phyloP scores from a whole-genome alignment of 1,140 invertebrate genomes.

The Monochamus saltuarius region DNA sequence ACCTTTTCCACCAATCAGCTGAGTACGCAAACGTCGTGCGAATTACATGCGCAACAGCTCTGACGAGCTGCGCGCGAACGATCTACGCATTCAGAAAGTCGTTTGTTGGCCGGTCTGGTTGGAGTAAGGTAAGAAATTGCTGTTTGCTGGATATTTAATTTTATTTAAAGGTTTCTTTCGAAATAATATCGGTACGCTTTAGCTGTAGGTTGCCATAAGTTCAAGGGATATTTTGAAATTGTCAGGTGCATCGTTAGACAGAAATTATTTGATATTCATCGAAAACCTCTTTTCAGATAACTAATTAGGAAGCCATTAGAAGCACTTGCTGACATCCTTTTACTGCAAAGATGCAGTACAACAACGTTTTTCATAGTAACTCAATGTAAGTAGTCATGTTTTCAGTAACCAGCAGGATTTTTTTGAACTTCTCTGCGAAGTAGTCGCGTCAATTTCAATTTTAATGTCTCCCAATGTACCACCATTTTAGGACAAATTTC shows the following conservation, averaged over 20 bases:
- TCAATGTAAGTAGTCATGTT: constrained; percentile 38
- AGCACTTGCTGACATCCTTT: constrained; percentile 36
- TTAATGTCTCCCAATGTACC: not conserved
- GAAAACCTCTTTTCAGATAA: constrained; percentile 38
- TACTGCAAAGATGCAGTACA: constrained; percentile 48
- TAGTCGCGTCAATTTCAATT: too few relatives aligned
- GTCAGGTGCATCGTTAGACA: too few relatives aligned
- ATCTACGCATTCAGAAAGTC: constrained; percentile 14
- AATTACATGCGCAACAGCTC: not conserved
- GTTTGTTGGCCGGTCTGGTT: constrained; percentile 62
- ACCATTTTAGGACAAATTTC: not conserved
- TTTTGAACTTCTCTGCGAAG: too few relatives aligned
- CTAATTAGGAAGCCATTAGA: constrained; percentile 44
- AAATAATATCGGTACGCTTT: not conserved
- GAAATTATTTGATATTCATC: constrained; percentile 14
- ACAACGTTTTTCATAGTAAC: constrained; percentile 47
- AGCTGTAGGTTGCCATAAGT: constrained; percentile 1
- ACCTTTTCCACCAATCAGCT: too few relatives aligned
- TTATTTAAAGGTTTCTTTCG: not conserved
- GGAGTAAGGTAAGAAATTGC: constrained; percentile 46
- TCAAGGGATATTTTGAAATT: too few relatives aligned
- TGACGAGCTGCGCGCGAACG: constrained; percentile 1
- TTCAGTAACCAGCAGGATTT: not conserved
- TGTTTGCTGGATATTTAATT: constrained; percentile 14
- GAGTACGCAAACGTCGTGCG: too few relatives aligned